Evolutionary conservation across 2,113 vertebrate species (phyloP).

Genomic region (Alces alces): DNA sequence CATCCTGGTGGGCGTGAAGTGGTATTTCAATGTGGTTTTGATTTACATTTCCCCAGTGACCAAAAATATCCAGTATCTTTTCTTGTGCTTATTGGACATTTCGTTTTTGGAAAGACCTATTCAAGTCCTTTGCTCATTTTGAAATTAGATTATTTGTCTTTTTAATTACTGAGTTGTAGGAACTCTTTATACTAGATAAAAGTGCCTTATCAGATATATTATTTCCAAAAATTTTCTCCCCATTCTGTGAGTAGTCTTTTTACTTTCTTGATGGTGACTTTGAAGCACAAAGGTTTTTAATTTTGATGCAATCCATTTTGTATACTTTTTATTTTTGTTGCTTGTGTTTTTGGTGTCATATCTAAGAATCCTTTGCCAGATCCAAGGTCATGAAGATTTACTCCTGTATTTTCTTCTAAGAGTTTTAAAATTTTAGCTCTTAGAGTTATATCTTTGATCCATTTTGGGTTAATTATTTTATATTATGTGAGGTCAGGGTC

Average conservation of each 20-base stretch:
- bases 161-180: neutral
- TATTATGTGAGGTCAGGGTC: neutral
- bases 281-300: neutral
- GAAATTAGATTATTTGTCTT: neutral
- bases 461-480: neutral
- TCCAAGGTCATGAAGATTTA: neutral
- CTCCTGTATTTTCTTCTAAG: neutral
- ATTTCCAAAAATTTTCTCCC: neutral
- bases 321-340: neutral
- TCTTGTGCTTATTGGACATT: neutral
- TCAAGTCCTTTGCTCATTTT: neutral
- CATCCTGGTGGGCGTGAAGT: neutral
- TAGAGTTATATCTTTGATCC: neutral
- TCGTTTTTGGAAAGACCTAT: neutral
- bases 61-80: neutral
- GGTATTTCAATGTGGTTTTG: neutral
- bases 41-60: neutral
- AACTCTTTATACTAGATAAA: neutral
- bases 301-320: neutral
- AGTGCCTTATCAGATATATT: neutral
- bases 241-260: neutral
- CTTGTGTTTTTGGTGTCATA: neutral
- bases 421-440: neutral
- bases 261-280: neutral
- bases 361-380: neutral